Evolutionary conservation across 2,113 vertebrate species (phyloP), one percentile per base, ranked within the genome.

Genomic region (Tupaia tana): DNA sequence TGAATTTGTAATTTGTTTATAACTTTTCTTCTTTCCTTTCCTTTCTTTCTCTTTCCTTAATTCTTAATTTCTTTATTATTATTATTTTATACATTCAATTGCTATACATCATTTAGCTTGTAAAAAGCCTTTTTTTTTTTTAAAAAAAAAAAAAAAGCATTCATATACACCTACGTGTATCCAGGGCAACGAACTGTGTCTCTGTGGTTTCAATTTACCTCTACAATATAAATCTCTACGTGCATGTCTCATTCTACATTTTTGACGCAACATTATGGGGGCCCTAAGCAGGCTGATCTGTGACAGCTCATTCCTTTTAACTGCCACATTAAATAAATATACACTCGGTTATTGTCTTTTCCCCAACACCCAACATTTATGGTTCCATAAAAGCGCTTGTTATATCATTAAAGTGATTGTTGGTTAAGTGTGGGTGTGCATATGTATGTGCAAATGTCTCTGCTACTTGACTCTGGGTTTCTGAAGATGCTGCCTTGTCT

Each of bases 361-460:
- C 54, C 67, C 67, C 59, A 78, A 56, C 54, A 94, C 31, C 85
- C 92, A 77, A 43, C 6, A 2, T 95, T 94, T 91, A 96, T 67
- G 67, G 66, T 20, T 52, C 78, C 88, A 83, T 79, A 93, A 96
- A 93, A 89, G 43, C 52, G 12, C 64, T 90, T 34, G 43, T 87
- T 90, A 80, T 77, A 6, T 88, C 66, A 59, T 71, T 83, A 85
- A 78, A 83, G 59, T 5, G 69, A 63, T 86, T 74, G 82, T 73
- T 96, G 69, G 90, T 61, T 74, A 12, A 56, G 70, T 56, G 90
- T 86, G 86, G 70, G 93, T 59, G 85, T 83, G 95, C 16, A 9
- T 27, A 1, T 6, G 5, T 9, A 18, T n/a, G 31, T 34, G 64
- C 6, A n/a, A 4, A 31, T 61, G 69, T 82, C 43, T 54, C 15